Conservation (phyloP, 2,888 invertebrate species). For the Mantis religiosa region DNA sequence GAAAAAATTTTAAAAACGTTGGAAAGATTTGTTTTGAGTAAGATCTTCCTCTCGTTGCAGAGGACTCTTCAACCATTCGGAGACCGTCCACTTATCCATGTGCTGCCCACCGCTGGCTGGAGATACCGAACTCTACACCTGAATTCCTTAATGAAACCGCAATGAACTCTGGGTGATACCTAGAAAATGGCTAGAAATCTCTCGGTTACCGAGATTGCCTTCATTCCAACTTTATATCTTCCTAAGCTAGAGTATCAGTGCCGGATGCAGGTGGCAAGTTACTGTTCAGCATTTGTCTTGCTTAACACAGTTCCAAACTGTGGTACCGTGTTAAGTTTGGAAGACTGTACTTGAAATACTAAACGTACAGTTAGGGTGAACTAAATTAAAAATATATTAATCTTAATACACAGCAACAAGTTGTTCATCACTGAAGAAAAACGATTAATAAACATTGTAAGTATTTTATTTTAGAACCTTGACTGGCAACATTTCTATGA, state of each 20-base stretch:
- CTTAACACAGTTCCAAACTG: not conserved
- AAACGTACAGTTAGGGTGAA: not conserved
- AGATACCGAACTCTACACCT: slow-evolving; percentile 35
- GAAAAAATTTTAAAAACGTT: not conserved
- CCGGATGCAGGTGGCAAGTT: not conserved
- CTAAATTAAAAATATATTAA: not conserved
- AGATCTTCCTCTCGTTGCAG: slow-evolving; percentile 26
- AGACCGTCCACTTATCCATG: not conserved
- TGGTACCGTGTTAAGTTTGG: not conserved
- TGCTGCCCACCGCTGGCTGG: slow-evolving; percentile 19
- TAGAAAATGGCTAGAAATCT: not conserved
- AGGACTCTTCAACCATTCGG: slow-evolving; percentile 26
- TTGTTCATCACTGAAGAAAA: not conserved
- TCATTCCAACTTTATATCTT: not conserved
- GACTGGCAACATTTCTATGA: not conserved
- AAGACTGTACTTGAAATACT: not conserved
- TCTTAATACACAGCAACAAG: not conserved
- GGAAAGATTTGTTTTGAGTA: not conserved
- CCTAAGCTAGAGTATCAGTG: not conserved
- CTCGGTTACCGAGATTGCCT: slow-evolving; percentile 21
- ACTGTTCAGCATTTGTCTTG: not conserved
- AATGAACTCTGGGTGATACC: not conserved
- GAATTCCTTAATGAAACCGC: slow-evolving; percentile 29
- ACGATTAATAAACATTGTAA: not conserved
- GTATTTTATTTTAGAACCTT: not conserved